A percentile compares a stretch with the other conserved stretches of the same genome.
These are phyloP conservation scores for Bos javanicus DNA, from an alignment of 2,113 vertebrate genomes.

Conservation along the genomic window DNA sequence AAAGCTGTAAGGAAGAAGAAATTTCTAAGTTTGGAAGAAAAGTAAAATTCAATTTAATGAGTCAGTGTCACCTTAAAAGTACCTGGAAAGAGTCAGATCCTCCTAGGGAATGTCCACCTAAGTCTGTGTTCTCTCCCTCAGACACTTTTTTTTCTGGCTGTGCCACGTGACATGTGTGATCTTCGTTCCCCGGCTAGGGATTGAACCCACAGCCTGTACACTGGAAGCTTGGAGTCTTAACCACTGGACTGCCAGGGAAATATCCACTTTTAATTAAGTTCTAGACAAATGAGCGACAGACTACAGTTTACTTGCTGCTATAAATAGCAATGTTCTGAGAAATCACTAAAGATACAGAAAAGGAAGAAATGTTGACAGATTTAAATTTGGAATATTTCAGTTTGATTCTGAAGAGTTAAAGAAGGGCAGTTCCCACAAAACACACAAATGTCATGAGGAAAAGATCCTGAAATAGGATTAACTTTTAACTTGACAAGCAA, in stretches of 20 bases:
- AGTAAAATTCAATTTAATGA: background rate
- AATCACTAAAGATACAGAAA: background rate
- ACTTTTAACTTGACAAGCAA: background rate
- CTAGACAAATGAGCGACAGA: background rate
- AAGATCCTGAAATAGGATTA: slow-evolving; percentile 15
- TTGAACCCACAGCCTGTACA: background rate
- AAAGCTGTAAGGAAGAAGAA: background rate
- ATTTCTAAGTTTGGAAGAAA: background rate
- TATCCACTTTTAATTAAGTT: background rate
- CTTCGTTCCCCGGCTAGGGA: background rate
- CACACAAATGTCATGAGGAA: slow-evolving; percentile 48
- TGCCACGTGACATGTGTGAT: background rate
- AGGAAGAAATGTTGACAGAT: background rate
- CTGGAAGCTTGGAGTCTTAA: background rate
- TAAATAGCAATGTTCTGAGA: background rate
- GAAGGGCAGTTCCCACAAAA: background rate
- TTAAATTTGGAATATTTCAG: background rate
- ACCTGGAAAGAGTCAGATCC: background rate
- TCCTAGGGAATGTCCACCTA: background rate
- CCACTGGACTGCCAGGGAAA: background rate
- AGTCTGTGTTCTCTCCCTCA: background rate
- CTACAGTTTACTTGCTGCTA: background rate
- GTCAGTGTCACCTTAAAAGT: background rate
- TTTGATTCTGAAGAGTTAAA: background rate
- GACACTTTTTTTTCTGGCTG: background rate